Conservation (phyloP, 1,140 invertebrate genomes). For the Calliopsis andreniformis region DNA sequence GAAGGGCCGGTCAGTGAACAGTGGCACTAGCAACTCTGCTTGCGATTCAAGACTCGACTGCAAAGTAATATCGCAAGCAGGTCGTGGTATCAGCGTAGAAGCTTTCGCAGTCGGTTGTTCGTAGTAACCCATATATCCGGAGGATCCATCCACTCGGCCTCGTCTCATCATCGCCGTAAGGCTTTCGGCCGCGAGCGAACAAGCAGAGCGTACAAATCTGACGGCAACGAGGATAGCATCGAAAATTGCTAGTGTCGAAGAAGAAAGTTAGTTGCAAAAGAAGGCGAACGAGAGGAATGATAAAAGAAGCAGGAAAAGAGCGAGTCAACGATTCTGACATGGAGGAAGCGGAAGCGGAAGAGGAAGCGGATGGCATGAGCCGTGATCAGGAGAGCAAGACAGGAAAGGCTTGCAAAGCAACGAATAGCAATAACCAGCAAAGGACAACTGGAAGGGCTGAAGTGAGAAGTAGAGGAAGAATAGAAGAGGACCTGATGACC, state of each 20-base stretch:
- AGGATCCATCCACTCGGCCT: conserved; percentile 24
- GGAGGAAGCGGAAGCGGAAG: background rate
- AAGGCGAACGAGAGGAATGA: background rate
- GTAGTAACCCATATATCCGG: conserved; percentile 46
- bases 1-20: background rate
- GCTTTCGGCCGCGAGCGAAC: conserved; percentile 35
- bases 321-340: background rate
- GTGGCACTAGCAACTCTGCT: background rate
- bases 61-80: conserved; percentile 17
- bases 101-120: conserved; percentile 25
- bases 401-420: no score
- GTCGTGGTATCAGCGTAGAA: conserved; percentile 6
- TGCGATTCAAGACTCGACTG: background rate
- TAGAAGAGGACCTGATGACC: no score
- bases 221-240: conserved; percentile 4
- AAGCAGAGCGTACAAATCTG: conserved; percentile 36
- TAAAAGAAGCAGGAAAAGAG: background rate
- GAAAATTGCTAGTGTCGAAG: conserved; percentile 23
- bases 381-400: background rate
- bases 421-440: no score
- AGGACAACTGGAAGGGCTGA: no score
- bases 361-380: conserved; percentile 8
- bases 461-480: no score
- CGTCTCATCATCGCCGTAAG: conserved; percentile 30
- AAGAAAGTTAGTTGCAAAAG: background rate